These are phyloP conservation scores for Eledone cirrhosa DNA, from an alignment of 2,888 invertebrate species.

Conservation along the genomic window DNA sequence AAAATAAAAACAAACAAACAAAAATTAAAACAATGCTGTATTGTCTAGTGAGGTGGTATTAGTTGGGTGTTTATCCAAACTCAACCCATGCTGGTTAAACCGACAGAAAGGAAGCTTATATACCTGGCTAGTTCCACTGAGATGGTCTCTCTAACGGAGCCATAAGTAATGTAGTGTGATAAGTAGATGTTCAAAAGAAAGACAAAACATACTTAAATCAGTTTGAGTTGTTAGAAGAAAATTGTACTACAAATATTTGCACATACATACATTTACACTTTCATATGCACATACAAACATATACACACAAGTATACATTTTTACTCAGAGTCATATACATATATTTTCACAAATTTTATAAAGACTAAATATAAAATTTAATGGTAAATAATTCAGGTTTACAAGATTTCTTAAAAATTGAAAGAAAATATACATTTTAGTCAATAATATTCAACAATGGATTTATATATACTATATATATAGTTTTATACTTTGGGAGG, in stretches of 20 bases:
- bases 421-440: too few relatives aligned
- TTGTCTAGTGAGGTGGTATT: not conserved
- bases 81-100: conserved; percentile 28
- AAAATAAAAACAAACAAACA: too few relatives aligned
- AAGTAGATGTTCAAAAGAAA: conserved; percentile 32
- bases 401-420: too few relatives aligned
- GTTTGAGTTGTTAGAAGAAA: conserved; percentile 1
- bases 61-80: not conserved
- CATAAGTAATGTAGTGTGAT: conserved; percentile 9
- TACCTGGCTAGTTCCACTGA: conserved; percentile 91
- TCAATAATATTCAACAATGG: too few relatives aligned
- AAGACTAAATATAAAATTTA: too few relatives aligned
- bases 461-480: too few relatives aligned
- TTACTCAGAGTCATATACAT: not conserved
- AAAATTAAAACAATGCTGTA: too few relatives aligned
- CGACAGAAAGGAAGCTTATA: conserved; percentile 28
- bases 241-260: not conserved
- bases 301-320: not conserved
- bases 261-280: not conserved
- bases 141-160: conserved; percentile 79
- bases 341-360: too few relatives aligned
- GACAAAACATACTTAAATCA: conserved; percentile 31
- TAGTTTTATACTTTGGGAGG: too few relatives aligned
- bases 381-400: too few relatives aligned
- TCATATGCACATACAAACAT: not conserved